These are phyloP conservation scores for Thecophora atra DNA, from an alignment of 2,888 invertebrate genomes.

Conservation along the genomic window DNA sequence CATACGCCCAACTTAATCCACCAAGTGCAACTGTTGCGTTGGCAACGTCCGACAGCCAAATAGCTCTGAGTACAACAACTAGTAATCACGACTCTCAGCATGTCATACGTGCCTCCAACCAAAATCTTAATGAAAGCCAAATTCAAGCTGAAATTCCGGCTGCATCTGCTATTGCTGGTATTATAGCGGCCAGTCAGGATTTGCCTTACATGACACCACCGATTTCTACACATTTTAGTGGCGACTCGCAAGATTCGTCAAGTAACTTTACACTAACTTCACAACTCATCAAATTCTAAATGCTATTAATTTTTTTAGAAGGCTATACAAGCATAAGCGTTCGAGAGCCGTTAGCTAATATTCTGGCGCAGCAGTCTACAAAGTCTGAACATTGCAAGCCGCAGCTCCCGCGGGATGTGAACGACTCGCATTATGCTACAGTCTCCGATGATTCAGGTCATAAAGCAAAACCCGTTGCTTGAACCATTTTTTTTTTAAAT, in stretches of 20 bases:
- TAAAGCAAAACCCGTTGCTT: neutral
- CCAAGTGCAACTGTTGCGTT: constrained; percentile 55
- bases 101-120: constrained; percentile 43
- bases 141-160: constrained; percentile 77
- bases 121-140: constrained; percentile 49
- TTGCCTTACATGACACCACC: constrained; percentile 90
- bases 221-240: constrained; percentile 81
- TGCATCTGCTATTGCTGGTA: constrained; percentile 86
- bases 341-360: constrained; percentile 84
- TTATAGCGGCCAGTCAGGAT: constrained; percentile 86
- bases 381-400: constrained; percentile 64
- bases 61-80: constrained; percentile 39
- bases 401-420: constrained; percentile 61
- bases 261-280: constrained; percentile 69
- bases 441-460: constrained; percentile 90
- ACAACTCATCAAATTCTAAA: constrained; percentile 21
- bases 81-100: constrained; percentile 45
- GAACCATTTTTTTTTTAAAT: neutral
- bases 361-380: constrained; percentile 73
- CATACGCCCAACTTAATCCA: constrained; percentile 65
- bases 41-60: constrained; percentile 47
- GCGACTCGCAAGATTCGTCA: constrained; percentile 89
- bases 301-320: constrained; percentile 69
- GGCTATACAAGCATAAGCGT: constrained; percentile 93
- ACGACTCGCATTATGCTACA: constrained; percentile 85